Conservation (phyloP, 2,797 vertebrate genomes). For the Helostoma temminkii region DNA sequence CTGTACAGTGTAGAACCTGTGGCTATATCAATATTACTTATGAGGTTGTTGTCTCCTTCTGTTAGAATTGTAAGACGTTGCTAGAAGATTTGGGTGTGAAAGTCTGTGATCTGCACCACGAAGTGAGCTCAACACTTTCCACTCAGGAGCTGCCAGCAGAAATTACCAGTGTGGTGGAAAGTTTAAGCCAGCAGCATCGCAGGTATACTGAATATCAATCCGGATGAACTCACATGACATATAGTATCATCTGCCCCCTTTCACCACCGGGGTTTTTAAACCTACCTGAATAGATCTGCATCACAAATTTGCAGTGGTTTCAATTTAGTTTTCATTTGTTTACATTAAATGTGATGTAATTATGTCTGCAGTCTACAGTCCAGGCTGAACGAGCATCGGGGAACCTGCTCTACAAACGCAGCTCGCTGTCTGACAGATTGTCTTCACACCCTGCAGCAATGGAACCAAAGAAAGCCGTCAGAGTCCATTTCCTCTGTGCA, state of each 20-base stretch:
- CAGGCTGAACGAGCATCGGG: slow-evolving; percentile 72
- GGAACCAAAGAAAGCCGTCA: slow-evolving; percentile 66
- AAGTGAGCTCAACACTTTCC: slow-evolving; percentile 44
- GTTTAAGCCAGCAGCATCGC: slow-evolving; percentile 78
- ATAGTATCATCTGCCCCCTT: background rate
- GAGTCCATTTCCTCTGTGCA: slow-evolving; percentile 67
- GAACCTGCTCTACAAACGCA: slow-evolving; percentile 69
- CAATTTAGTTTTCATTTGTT: slow-evolving; percentile 38
- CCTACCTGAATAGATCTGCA: background rate
- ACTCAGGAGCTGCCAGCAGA: slow-evolving; percentile 72
- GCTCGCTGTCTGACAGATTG: slow-evolving; percentile 64
- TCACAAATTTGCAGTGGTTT: slow-evolving; percentile 43
- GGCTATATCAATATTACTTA: background rate
- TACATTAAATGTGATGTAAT: slow-evolving; percentile 10
- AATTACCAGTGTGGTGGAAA: slow-evolving; percentile 59
- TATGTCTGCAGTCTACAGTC: slow-evolving; percentile 71
- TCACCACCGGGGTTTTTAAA: background rate
- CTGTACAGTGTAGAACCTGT: too few relatives aligned
- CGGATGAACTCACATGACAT: background rate
- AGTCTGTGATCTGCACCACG: slow-evolving; percentile 73
- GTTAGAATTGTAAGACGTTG: slow-evolving; percentile 77
- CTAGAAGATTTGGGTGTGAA: slow-evolving; percentile 70
- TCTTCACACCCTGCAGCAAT: slow-evolving; percentile 75
- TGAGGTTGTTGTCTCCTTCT: background rate
- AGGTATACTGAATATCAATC: slow-evolving; percentile 62